Evolutionary conservation across 1,140 invertebrate genomes (phyloP).

Genomic region (Drosophila littoralis): DNA sequence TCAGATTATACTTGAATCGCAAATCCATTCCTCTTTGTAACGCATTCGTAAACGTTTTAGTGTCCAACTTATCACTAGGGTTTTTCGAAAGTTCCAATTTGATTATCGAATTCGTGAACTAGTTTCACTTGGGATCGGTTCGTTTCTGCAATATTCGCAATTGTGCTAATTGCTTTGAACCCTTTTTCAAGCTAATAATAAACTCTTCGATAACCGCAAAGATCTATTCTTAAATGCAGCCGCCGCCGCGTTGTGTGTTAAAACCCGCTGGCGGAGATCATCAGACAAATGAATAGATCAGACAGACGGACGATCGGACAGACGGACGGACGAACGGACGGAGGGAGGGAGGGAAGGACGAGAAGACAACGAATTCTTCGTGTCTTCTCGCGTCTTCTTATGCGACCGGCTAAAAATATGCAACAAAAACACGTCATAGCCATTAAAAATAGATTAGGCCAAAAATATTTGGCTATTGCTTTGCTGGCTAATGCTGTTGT

Average conservation of each 20-base stretch:
- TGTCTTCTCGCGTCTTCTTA: slow-evolving; percentile 21
- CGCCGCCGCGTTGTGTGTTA: background rate
- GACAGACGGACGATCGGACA: background rate
- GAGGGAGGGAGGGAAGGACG: slow-evolving; percentile 4
- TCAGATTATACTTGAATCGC: no score
- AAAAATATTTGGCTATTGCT: slow-evolving; percentile 71
- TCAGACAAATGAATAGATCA: slow-evolving; percentile 16
- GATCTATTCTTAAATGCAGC: slow-evolving; percentile 30
- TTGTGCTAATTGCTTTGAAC: slow-evolving; percentile 31
- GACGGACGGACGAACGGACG: slow-evolving; percentile 5
- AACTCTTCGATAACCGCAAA: slow-evolving; percentile 3
- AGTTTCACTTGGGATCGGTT: background rate
- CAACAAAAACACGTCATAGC: slow-evolving; percentile 81
- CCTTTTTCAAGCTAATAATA: slow-evolving; percentile 28
- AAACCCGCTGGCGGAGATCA: background rate
- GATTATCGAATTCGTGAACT: slow-evolving; percentile 23
- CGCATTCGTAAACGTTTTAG: no score
- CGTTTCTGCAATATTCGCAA: background rate
- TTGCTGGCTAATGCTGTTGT: slow-evolving; percentile 42
- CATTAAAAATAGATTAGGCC: slow-evolving; percentile 70
- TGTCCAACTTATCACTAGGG: no score
- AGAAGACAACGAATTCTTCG: slow-evolving; percentile 21
- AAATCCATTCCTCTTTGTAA: no score
- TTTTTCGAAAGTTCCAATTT: no score
- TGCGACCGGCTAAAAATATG: slow-evolving; percentile 69